These are phyloP conservation scores for Eulimnadia texana DNA, from an alignment of 1,140 invertebrate species.

Conservation along the genomic window DNA sequence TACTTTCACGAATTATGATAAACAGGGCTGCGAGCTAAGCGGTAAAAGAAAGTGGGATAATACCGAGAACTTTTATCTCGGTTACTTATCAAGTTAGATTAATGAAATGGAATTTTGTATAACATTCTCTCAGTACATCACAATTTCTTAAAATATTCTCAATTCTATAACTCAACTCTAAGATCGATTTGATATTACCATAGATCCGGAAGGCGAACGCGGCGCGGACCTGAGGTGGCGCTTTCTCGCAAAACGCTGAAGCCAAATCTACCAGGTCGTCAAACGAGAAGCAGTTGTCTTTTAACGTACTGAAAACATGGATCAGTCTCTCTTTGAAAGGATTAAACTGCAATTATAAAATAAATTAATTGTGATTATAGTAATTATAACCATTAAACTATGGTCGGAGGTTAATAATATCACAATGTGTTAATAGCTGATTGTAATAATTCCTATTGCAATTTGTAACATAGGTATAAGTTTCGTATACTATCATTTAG, in stretches of 20 bases:
- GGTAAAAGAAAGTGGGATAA: too few relatives aligned
- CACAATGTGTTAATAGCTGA: too few relatives aligned
- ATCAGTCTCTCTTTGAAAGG: slow-evolving; percentile 53
- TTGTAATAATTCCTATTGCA: too few relatives aligned
- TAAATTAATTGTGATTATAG: background rate
- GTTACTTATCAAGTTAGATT: too few relatives aligned
- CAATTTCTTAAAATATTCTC: too few relatives aligned
- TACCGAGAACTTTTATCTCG: too few relatives aligned
- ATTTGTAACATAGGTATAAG: too few relatives aligned
- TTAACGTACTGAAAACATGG: slow-evolving; percentile 51
- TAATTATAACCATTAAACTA: background rate
- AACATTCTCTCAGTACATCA: too few relatives aligned
- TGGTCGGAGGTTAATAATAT: background rate
- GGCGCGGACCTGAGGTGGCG: slow-evolving; percentile 50
- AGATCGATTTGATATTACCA: slow-evolving; percentile 33
- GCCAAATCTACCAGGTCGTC: slow-evolving; percentile 59
- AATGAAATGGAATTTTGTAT: too few relatives aligned
- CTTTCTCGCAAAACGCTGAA: slow-evolving; percentile 51
- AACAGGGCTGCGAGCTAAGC: too few relatives aligned
- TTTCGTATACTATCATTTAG: too few relatives aligned
- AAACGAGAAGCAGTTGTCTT: slow-evolving; percentile 47
- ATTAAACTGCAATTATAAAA: slow-evolving; percentile 41
- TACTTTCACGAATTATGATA: too few relatives aligned
- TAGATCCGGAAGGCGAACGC: slow-evolving; percentile 61
- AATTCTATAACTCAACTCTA: slow-evolving; percentile 12